phyloP scores from a whole-genome alignment of 2,113 vertebrate species.

The Dryoscopus gambensis region DNA sequence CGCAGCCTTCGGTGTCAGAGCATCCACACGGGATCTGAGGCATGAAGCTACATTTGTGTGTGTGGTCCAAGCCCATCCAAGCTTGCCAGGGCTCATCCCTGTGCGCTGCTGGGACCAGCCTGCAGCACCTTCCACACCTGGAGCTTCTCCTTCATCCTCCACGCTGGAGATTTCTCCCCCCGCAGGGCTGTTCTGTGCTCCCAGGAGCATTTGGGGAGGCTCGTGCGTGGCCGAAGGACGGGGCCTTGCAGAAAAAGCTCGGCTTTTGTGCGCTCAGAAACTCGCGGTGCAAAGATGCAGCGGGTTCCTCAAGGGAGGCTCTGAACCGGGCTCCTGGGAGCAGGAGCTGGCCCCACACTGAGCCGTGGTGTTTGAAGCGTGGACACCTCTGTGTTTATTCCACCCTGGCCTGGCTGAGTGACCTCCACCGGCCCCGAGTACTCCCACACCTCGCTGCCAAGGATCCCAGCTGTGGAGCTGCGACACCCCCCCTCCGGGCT shows the following conservation, averaged over 20 bases:
- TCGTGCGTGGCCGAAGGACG: accelerated
- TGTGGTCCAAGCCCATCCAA: not conserved
- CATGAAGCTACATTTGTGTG: not conserved
- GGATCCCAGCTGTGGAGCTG: not conserved
- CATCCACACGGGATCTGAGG: not conserved
- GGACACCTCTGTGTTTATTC: not conserved
- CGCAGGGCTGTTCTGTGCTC: not conserved
- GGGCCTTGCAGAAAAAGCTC: not conserved
- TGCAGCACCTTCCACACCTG: not conserved
- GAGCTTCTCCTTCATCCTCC: not conserved
- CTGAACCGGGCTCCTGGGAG: not conserved
- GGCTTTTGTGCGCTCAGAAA: not conserved
- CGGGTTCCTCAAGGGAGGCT: accelerated
- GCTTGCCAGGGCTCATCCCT: not conserved
- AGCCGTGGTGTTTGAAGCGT: accelerated
- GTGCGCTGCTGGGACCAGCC: not conserved
- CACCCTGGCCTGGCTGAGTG: too few species aligned
- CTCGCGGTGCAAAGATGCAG: accelerated
- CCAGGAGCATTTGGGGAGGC: not conserved
- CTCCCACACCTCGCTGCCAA: accelerated
- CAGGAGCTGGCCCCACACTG: not conserved
- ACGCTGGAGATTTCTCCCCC: not conserved
- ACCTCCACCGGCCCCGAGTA: accelerated
- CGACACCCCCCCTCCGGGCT: not conserved
- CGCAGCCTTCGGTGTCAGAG: accelerated